These are phyloP conservation scores for Nemopilema nomurai DNA, from an alignment of 30 jellyfish, hydroid and myxozoan species.

Conservation along the genomic window DNA sequence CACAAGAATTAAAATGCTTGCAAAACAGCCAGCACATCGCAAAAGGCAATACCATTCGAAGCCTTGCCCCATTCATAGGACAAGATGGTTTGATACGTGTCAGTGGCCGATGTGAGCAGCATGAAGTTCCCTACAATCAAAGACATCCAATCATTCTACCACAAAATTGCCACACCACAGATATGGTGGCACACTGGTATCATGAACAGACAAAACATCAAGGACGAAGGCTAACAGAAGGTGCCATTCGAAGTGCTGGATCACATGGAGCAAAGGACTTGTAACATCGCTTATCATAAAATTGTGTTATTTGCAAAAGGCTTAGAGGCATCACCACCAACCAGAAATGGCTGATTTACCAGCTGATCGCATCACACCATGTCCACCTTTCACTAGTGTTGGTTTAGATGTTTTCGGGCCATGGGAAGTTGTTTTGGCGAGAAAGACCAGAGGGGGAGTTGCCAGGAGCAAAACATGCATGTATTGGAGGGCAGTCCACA, in stretches of 20 bases:
- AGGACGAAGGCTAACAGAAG: slow-evolving; percentile 29
- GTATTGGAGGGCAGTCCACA: slow-evolving; percentile 47
- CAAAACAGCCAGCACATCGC: slow-evolving; percentile 17
- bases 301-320: slow-evolving; percentile 51
- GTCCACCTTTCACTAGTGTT: slow-evolving; percentile 55
- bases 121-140: slow-evolving; percentile 40
- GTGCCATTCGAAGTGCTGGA: slow-evolving; percentile 47
- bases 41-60: slow-evolving; percentile 11
- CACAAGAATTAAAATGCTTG: slow-evolving; percentile 31
- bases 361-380: slow-evolving; percentile 40
- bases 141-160: slow-evolving; percentile 48
- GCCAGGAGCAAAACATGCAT: slow-evolving; percentile 42
- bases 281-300: slow-evolving; percentile 20
- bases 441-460: slow-evolving; percentile 24
- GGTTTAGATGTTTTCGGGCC: slow-evolving; percentile 58
- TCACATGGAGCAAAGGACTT: slow-evolving; percentile 33
- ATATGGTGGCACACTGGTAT: slow-evolving; percentile 12
- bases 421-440: slow-evolving; percentile 2
- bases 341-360: slow-evolving; percentile 73
- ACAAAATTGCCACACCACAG: slow-evolving; percentile 33
- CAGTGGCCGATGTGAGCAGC: slow-evolving; percentile 42
- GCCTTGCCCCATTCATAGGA: slow-evolving; percentile 39
- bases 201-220: slow-evolving; percentile 34
- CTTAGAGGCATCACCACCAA: slow-evolving; percentile 26
- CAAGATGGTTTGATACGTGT: slow-evolving; percentile 60